Conservation (phyloP, 2,888 invertebrate genomes). For the Tiphia femorata region DNA sequence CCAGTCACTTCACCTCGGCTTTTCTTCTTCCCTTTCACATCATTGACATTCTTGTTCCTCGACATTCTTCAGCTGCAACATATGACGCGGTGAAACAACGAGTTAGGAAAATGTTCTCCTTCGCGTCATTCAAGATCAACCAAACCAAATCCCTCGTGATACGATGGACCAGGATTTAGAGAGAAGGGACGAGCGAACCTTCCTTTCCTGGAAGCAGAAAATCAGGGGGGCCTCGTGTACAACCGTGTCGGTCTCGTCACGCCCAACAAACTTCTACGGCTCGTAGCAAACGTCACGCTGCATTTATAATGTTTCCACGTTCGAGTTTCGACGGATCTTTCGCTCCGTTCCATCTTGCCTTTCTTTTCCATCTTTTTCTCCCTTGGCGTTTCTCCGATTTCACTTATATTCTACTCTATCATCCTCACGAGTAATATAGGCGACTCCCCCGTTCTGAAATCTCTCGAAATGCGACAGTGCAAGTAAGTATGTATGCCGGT, state of each 20-base stretch:
- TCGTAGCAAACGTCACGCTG: conserved; percentile 61
- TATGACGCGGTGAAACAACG: conserved; percentile 1
- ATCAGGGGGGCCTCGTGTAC: conserved; percentile 21
- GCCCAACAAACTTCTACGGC: conserved; percentile 61
- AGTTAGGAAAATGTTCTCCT: conserved; percentile 4
- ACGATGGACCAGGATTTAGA: conserved; percentile 18
- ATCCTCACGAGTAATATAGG: too few relatives aligned
- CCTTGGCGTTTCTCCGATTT: too few relatives aligned
- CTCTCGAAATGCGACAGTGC: too few relatives aligned
- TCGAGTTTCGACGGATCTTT: conserved; percentile 55
- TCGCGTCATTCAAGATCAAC: too few relatives aligned
- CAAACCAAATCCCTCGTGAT: conserved; percentile 47
- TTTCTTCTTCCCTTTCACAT: neutral
- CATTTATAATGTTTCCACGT: conserved; percentile 68
- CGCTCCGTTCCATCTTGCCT: neutral
- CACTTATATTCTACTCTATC: too few relatives aligned
- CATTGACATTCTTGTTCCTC: neutral
- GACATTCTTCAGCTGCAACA: neutral
- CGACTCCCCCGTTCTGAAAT: too few relatives aligned
- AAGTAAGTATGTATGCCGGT: too few relatives aligned
- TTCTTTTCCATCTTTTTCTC: neutral
- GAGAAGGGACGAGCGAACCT: conserved; percentile 49
- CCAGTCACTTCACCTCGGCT: neutral
- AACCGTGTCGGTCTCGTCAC: conserved; percentile 60
- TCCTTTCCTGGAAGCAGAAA: conserved; percentile 62